Percentiles rank a stretch among this genome's conserved stretches.
Conservation (phyloP, 2,888 invertebrate species). For the Ypsolopha scabrella region DNA sequence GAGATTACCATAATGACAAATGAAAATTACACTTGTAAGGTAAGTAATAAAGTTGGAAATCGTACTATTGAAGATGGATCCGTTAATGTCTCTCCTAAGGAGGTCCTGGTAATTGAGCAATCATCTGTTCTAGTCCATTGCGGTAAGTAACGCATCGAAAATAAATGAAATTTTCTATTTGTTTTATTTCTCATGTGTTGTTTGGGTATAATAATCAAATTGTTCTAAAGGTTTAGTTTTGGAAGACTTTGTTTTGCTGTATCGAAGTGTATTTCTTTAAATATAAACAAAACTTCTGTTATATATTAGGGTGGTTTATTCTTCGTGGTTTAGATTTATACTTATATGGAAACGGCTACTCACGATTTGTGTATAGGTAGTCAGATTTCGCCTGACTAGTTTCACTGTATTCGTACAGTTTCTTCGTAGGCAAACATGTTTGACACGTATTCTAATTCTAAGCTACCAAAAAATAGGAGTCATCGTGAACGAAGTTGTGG, state of each 20-base stretch:
- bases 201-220: conserved; percentile 27
- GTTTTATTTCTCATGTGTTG: conserved; percentile 39
- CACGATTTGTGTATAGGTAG: too few relatives aligned
- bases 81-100: conserved; percentile 62
- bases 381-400: too few relatives aligned
- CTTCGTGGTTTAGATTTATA: too few relatives aligned
- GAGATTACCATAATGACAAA: conserved; percentile 36
- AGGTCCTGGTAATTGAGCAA: conserved; percentile 70
- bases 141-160: conserved; percentile 60
- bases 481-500: too few relatives aligned
- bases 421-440: too few relatives aligned
- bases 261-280: too few relatives aligned
- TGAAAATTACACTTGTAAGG: conserved; percentile 44
- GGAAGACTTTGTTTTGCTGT: neutral
- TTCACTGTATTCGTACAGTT: too few relatives aligned
- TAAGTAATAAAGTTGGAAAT: conserved; percentile 38
- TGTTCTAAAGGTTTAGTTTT: conserved; percentile 14
- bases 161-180: conserved; percentile 62
- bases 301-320: too few relatives aligned
- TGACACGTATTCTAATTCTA: too few relatives aligned
- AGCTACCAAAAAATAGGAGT: too few relatives aligned
- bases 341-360: too few relatives aligned
- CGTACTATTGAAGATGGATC: conserved; percentile 15
- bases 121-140: conserved; percentile 65
- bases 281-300: too few relatives aligned